Conservation (phyloP, 1,140 invertebrate genomes). For the Drosophila paulistorum region DNA sequence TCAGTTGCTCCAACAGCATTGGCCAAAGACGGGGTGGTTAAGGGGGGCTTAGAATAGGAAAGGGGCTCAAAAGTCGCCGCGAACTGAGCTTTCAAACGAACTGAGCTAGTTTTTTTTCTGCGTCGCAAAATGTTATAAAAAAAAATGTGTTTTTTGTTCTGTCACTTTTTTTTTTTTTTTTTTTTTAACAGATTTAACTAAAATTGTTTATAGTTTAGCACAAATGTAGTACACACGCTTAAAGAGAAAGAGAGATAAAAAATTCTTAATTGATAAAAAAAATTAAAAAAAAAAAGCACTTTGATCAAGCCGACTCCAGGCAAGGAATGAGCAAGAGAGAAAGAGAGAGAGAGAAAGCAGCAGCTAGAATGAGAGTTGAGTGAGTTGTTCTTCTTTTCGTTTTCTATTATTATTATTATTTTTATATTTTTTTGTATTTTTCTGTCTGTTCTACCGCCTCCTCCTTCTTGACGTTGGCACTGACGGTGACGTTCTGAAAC, state of each 20-base stretch:
- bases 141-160: conserved; percentile 47
- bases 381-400: conserved; percentile 14
- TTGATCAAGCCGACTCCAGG: conserved; percentile 31
- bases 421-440: conserved; percentile 36
- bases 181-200: conserved; percentile 38
- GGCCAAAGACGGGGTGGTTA: background rate
- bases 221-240: conserved; percentile 22
- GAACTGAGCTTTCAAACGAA: conserved; percentile 10
- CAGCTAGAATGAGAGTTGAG: conserved; percentile 27
- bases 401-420: conserved; percentile 2
- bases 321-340: conserved; percentile 13
- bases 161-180: conserved; percentile 31
- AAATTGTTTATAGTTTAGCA: conserved; percentile 67
- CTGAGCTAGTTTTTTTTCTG: conserved; percentile 67
- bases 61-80: conserved; percentile 71
- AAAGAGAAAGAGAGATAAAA: conserved; percentile 15
- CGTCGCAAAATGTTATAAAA: conserved; percentile 68
- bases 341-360: conserved; percentile 28
- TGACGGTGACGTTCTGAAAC: conserved; percentile 79
- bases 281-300: conserved; percentile 16
- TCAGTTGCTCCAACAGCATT: conserved; percentile 54
- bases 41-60: background rate
- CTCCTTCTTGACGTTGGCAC: conserved; percentile 77
- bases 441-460: conserved; percentile 54
- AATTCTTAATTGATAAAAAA: conserved; percentile 46